Percentiles rank a stretch among this genome's conserved stretches.
These are phyloP conservation scores for Urechis unicinctus DNA, from an alignment of 2,888 invertebrate genomes.

Conservation along the genomic window DNA sequence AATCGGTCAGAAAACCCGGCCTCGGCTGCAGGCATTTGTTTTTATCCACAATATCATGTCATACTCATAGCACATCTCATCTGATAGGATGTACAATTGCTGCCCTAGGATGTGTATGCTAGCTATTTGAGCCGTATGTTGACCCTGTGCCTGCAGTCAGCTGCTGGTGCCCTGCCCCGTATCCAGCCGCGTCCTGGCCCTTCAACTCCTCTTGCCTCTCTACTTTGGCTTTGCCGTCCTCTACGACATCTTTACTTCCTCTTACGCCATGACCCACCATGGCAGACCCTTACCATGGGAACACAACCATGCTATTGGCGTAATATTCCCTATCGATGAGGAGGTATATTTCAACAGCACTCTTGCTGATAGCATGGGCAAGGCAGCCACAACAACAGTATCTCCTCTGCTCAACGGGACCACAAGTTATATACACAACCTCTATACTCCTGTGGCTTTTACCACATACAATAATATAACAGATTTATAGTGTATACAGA, in stretches of 20 bases:
- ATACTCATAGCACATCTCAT: too few species aligned
- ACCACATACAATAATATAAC: too few species aligned
- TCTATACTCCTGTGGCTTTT: too few species aligned
- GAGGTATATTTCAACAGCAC: too few species aligned
- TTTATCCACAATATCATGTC: background rate
- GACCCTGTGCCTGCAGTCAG: constrained; percentile 26
- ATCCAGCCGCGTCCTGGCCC: constrained; percentile 23
- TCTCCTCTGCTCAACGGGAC: too few species aligned
- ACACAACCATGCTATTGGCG: background rate
- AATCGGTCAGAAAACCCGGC: constrained; percentile 23
- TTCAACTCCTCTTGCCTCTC: constrained; percentile 32
- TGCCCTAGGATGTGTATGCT: too few species aligned
- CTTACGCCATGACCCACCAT: constrained; percentile 8
- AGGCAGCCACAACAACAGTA: too few species aligned
- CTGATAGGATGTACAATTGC: too few species aligned
- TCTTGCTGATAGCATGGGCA: too few species aligned
- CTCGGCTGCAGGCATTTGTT: background rate
- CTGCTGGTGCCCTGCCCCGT: constrained; percentile 32
- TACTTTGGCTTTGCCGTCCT: constrained; percentile 42
- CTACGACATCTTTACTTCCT: constrained; percentile 29
- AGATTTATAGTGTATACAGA: too few species aligned
- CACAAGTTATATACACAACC: too few species aligned
- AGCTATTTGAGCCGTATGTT: too few species aligned
- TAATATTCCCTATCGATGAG: background rate
- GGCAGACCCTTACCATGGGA: constrained; percentile 11